Evolutionary conservation across 2,797 vertebrate species (phyloP).

Genomic region (Cyprinodon diabolis): DNA sequence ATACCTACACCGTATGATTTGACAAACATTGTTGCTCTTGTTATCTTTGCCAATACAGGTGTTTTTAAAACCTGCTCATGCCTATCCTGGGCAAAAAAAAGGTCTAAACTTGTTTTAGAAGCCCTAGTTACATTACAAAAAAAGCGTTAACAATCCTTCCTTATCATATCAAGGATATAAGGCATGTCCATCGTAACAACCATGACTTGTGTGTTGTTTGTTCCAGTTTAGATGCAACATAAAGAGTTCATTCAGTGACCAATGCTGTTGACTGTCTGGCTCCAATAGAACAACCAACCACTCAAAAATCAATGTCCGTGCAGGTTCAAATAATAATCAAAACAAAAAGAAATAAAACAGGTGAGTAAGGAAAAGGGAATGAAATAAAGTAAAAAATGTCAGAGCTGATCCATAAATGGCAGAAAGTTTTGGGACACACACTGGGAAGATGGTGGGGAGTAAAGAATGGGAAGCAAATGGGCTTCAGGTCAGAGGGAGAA

Average conservation of each 20-base stretch:
- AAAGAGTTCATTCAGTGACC: conserved; percentile 84
- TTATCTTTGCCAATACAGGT: conserved; percentile 74
- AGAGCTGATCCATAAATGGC: conserved; percentile 73
- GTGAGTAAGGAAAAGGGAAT: conserved; percentile 69
- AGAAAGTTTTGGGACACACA: conserved; percentile 46
- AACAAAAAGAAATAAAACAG: conserved; percentile 70
- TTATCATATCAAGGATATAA: conserved; percentile 75
- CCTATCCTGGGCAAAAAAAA: conserved; percentile 77
- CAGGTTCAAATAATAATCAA: conserved; percentile 80
- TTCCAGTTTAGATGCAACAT: conserved; percentile 79
- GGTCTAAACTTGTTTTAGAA: conserved; percentile 77
- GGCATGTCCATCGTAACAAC: conserved; percentile 76
- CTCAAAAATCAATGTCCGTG: conserved; percentile 85
- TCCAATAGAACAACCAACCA: conserved; percentile 84
- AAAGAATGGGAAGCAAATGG: conserved; percentile 71
- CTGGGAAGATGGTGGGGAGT: conserved; percentile 46
- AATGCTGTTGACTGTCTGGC: conserved; percentile 79
- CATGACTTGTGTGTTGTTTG: conserved; percentile 73
- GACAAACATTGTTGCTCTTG: conserved; percentile 78
- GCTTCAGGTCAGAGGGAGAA: conserved; percentile 66
- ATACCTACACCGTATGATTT: conserved; percentile 86
- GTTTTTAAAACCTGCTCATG: conserved; percentile 69
- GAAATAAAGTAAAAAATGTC: conserved; percentile 37
- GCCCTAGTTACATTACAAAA: conserved; percentile 72
- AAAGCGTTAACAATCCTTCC: conserved; percentile 78